Evolutionary conservation across 2,113 vertebrate species (phyloP).

Genomic region (Cyprinus carpio): DNA sequence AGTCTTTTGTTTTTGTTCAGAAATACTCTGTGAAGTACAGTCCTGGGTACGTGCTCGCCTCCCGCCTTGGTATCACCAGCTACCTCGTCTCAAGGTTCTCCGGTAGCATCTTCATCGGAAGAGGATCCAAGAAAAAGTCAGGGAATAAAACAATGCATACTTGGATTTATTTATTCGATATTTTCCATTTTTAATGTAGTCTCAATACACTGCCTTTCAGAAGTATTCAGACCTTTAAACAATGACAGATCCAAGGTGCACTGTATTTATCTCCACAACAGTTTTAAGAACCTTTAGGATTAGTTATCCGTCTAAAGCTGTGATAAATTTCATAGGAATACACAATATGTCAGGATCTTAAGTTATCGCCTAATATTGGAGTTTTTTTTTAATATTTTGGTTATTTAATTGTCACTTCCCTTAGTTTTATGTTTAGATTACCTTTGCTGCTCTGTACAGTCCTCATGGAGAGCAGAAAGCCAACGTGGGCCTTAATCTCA

Average conservation of each 20-base stretch:
- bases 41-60: conserved; percentile 93
- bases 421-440: background rate
- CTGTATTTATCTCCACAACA: background rate
- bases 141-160: conserved; percentile 51
- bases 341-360: no score
- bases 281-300: background rate
- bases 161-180: background rate
- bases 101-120: conserved; percentile 96
- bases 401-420: background rate
- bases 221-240: background rate
- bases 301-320: background rate
- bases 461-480: conserved; percentile 94
- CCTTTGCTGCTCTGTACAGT: conserved; percentile 69
- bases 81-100: conserved; percentile 99
- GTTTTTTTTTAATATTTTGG: background rate
- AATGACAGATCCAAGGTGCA: background rate
- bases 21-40: conserved; percentile 97
- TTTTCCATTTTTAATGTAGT: background rate
- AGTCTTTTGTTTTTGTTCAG: conserved; percentile 69
- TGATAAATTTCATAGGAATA: background rate
- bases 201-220: background rate
- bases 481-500: conserved; percentile 95
- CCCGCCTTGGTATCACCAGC: conserved; percentile 90
- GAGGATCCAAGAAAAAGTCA: conserved; percentile 96
- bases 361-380: background rate